A percentile compares a stretch with the other conserved stretches of the same genome.
Evolutionary conservation across 2,888 invertebrate species (phyloP).

Genomic region (Drosophila austrosaltans): DNA sequence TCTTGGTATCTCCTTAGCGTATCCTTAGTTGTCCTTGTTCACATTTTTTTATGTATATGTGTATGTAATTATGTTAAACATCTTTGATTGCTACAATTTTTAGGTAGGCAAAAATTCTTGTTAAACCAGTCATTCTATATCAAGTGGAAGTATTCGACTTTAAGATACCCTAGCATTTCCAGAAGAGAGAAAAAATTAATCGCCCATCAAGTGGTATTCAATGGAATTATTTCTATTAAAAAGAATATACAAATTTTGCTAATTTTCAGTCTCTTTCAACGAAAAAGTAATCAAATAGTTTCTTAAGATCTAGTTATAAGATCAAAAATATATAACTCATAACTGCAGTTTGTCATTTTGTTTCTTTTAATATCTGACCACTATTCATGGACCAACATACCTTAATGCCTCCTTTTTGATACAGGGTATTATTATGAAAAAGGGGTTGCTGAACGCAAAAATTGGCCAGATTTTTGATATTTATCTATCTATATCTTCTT

Average conservation of each 20-base stretch:
- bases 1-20: conserved; percentile 13
- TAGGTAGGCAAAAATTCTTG: conserved; percentile 1
- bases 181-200: background rate
- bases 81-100: conserved; percentile 40
- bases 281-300: too few relatives aligned
- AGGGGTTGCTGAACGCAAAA: conserved; percentile 30
- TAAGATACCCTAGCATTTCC: background rate
- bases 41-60: background rate
- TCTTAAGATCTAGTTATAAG: too few relatives aligned
- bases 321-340: too few relatives aligned
- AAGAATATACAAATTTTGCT: too few relatives aligned
- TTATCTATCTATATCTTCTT: conserved; percentile 25
- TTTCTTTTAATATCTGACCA: too few relatives aligned
- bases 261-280: too few relatives aligned
- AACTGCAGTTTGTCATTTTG: too few relatives aligned
- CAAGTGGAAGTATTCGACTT: conserved; percentile 32
- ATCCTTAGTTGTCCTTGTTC: conserved; percentile 15
- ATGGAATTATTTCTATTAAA: too few relatives aligned
- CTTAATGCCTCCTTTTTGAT: too few relatives aligned
- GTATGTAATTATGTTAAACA: conserved; percentile 31
- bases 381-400: too few relatives aligned
- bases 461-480: conserved; percentile 31
- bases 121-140: background rate
- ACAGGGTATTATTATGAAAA: background rate
- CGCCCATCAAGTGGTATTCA: too few relatives aligned